A percentile compares a stretch with the other conserved stretches of the same genome.
phyloP scores from a whole-genome alignment of 2,888 invertebrate genomes.

The Agrotis clavis region DNA sequence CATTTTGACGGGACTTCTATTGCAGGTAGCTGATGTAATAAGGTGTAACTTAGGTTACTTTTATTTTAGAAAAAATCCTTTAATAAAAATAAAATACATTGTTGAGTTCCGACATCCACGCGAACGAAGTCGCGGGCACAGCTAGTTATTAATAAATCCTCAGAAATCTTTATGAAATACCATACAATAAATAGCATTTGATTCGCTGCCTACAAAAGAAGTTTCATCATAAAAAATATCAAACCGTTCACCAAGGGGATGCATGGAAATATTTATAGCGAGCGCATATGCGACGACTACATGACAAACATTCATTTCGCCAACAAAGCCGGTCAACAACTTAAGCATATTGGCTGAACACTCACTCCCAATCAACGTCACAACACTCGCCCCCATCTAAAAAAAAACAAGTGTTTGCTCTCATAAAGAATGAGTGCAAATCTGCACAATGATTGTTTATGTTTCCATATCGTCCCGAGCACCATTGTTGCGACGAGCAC shows the following conservation, averaged over 20 bases:
- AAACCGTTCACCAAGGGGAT: conserved; percentile 35
- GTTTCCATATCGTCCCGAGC: conserved; percentile 85
- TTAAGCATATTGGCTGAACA: conserved; percentile 89
- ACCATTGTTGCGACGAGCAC: conserved; percentile 77
- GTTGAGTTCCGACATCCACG: no score
- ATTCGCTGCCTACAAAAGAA: conserved; percentile 47
- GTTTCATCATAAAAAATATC: conserved; percentile 46
- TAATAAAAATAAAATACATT: no score
- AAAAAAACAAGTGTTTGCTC: conserved; percentile 89
- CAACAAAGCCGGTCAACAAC: conserved; percentile 87
- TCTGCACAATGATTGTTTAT: conserved; percentile 90
- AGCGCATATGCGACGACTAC: conserved; percentile 69
- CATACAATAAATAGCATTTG: conserved; percentile 48
- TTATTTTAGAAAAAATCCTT: no score
- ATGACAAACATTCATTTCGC: conserved; percentile 86
- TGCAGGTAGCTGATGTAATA: no score
- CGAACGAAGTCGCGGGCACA: no score
- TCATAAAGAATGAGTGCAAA: conserved; percentile 90
- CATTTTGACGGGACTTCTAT: no score
- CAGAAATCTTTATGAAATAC: neutral
- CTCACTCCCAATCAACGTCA: conserved; percentile 88
- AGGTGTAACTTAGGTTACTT: no score
- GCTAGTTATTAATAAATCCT: conserved; percentile 2
- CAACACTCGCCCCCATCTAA: conserved; percentile 77
- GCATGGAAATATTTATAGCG: conserved; percentile 65